A percentile compares a stretch with the other conserved stretches of the same genome.
These are phyloP conservation scores for Cnemophilus loriae DNA, from an alignment of 2,113 vertebrate genomes.

Conservation along the genomic window DNA sequence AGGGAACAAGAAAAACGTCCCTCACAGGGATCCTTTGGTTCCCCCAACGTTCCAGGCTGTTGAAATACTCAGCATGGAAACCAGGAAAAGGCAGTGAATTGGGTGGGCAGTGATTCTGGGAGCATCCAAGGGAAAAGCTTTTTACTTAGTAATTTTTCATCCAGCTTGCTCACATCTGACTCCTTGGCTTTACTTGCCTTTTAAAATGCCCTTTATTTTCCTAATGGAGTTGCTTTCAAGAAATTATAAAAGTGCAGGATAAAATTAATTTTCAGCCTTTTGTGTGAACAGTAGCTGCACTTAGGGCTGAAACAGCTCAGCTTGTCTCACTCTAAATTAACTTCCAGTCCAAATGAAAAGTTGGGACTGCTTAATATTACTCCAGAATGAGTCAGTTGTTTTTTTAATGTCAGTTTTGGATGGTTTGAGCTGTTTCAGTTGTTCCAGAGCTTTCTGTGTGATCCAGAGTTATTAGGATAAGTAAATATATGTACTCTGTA, in stretches of 20 bases:
- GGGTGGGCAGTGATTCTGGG: background rate
- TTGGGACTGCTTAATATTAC: background rate
- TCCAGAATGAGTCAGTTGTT: background rate
- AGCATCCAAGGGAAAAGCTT: background rate
- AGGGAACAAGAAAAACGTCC: background rate
- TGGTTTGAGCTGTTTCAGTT: background rate
- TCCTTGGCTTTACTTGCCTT: background rate
- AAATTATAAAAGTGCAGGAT: background rate
- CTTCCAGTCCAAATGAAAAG: background rate
- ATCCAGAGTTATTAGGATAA: background rate
- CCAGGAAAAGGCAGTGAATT: background rate
- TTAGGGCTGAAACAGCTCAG: background rate
- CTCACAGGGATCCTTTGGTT: fast-evolving
- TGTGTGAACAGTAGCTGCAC: background rate
- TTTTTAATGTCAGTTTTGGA: background rate
- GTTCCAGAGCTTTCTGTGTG: background rate
- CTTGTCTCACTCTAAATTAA: background rate
- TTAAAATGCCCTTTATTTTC: background rate
- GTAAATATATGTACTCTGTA: background rate
- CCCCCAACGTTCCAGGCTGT: fast-evolving
- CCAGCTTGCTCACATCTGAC: background rate
- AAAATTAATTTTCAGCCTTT: background rate
- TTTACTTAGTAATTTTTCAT: background rate
- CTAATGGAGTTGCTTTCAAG: background rate
- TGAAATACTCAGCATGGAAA: background rate